Base-by-base conservation (phyloP, 2,888 invertebrate species). In the Athalia cordata region DNA sequence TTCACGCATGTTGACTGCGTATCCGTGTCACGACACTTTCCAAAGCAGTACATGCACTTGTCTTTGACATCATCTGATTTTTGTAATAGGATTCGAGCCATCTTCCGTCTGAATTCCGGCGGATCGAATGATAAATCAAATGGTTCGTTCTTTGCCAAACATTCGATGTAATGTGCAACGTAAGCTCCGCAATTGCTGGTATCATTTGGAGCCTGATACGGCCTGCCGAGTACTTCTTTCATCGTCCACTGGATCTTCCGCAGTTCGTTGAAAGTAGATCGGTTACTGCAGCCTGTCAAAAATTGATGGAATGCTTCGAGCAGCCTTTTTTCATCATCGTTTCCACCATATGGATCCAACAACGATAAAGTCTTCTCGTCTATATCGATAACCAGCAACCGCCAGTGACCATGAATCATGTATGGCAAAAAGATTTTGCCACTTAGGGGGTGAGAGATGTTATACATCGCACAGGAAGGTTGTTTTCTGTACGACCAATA, bases 341-440 rank as follows among this genome's bases (percentile, higher is more conserved):
- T 65, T 7, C 8, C 8, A 11, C 43, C 65, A 9, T 65, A 65
- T 3, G 65, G 65, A 47, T 65, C 65, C 65, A 65, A 43, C 9
- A 65, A 15, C 8, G 8, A 43, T 9, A 65, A 11, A 8, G 45
- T 5, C 9, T 43, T 45, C 45, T 65, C 43, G 3, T 45, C 65
- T 45, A 65, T 65, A 9, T 65, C 65, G 8, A 65, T 4, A 11
- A 65, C 9, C n/a, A 65, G n/a, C 9, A 65, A 45, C 11, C 65
- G 65, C 65, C 65, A 65, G 11, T 65, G 65, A 11, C 9, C 9
- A 45, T 65, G 7, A 8, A 65, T 45, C 43, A 65, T 9, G 43
- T 65, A 65, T 65, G 65, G 65, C 65, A 65, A 45, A 4, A 65
- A 45, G 3, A 65, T 5, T 47, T n/a, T 4, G 3, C 65, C 65